Evolutionary conservation across 1,140 invertebrate genomes (phyloP).

Genomic region (Rhagoletis zephyria): DNA sequence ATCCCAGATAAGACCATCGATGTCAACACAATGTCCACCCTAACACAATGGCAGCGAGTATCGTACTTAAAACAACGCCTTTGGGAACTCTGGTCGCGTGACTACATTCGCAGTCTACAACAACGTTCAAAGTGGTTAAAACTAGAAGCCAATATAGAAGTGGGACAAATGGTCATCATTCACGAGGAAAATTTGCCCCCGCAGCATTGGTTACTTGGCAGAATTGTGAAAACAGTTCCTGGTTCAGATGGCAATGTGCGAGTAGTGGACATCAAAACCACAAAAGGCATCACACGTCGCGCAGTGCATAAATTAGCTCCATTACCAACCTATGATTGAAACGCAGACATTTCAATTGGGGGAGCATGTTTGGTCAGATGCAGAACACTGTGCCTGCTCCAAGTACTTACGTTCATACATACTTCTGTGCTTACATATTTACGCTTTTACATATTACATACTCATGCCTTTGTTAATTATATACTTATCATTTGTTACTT

Average conservation of each 20-base stretch:
- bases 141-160: neutral
- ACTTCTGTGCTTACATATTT: too few relatives aligned
- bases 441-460: too few relatives aligned
- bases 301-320: neutral
- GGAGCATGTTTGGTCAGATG: neutral
- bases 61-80: too few relatives aligned
- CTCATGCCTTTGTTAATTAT: too few relatives aligned
- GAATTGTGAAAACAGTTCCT: neutral
- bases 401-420: too few relatives aligned
- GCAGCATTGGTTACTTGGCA: neutral
- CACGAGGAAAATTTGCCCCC: neutral
- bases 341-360: neutral
- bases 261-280: neutral
- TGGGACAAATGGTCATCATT: neutral
- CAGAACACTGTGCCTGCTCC: neutral
- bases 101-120: too few relatives aligned
- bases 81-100: too few relatives aligned
- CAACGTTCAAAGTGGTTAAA: neutral
- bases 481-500: too few relatives aligned
- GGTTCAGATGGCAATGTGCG: neutral
- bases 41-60: too few relatives aligned
- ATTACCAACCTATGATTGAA: neutral
- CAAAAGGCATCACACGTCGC: neutral
- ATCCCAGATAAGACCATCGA: too few relatives aligned
- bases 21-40: too few relatives aligned